Conservation (phyloP, 2,888 invertebrate genomes). For the Malthinus flaveolus region DNA sequence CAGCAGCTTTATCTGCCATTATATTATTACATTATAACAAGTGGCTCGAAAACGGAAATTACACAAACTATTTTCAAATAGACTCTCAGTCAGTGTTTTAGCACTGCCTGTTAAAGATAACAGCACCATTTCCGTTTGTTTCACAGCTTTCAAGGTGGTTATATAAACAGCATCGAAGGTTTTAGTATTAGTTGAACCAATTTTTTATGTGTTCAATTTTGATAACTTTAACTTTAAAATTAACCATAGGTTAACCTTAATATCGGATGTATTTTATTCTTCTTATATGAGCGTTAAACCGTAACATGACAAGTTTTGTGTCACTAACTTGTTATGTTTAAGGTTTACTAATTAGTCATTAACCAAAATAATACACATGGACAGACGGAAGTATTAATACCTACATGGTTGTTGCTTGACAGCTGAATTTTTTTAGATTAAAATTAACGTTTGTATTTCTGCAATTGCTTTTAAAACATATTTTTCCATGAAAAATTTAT, state of each 20-base stretch:
- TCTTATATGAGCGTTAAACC: constrained; percentile 21
- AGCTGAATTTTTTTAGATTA: background rate
- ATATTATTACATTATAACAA: constrained; percentile 56
- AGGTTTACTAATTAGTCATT: constrained; percentile 39
- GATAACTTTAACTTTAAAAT: constrained; percentile 1
- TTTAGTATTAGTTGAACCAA: background rate
- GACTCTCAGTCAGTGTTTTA: constrained; percentile 53
- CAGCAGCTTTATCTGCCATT: constrained; percentile 47
- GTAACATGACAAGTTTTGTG: constrained; percentile 28
- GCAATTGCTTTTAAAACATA: too few species aligned
- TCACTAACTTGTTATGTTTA: constrained; percentile 36
- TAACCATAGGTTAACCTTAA: constrained; percentile 34
- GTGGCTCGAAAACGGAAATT: constrained; percentile 56
- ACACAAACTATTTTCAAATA: constrained; percentile 58
- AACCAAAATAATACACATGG: constrained; percentile 31
- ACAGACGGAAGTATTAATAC: constrained; percentile 27
- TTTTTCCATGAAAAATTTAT: too few species aligned
- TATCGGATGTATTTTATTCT: constrained; percentile 45
- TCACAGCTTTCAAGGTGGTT: constrained; percentile 36
- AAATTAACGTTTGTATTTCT: too few species aligned
- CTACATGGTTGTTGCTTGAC: background rate
- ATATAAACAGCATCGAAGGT: constrained; percentile 15
- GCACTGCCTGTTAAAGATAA: constrained; percentile 52
- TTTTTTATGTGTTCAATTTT: constrained; percentile 2
- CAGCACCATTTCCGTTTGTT: constrained; percentile 53